Base-by-base conservation (phyloP, 2,113 vertebrate species). In the Alethe castanea region DNA sequence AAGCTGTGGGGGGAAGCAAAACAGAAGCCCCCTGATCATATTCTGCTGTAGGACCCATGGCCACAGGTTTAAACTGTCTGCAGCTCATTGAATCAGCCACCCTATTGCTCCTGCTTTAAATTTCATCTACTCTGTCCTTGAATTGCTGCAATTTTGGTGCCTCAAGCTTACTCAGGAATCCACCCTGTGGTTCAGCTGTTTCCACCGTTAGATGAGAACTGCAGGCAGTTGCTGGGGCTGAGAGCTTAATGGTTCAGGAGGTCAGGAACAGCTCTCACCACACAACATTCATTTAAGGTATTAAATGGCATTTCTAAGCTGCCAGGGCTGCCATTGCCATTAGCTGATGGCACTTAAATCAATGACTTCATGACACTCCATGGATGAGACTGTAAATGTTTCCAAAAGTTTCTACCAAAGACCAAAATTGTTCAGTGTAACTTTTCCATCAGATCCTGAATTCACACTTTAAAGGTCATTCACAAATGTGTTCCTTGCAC, bases 291-390 rank as follows among this genome's bases (percentile, higher is more conserved):
- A 89, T 54, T 92, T 83, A 60, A 73, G 19, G 33, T 92, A 86
- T 92, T 90, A 69, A 84, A 83, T n/a, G 35, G 47, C 81, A 62
- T 81, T 95, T 91, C 76, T 62, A 82, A 88, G 54, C 47, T 96
- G 61, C 67, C 45, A 83, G 69, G 59, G 44, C 62, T 64, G 40
- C 47, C 52, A 31, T 0, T 60, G 47, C 45, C 70, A 66, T 80
- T 40, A 88, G 36, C 29, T 83, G 64, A 73, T 84, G 22, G 56
- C 45, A 72, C 47, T 70, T 81, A 36, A 88, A 33, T 79, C 71
- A 76, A 28, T 47, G 40, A 79, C 48, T 92, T 86, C 47, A 22
- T 67, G 87, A 56, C 47, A 42, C 36, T 61, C 20, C 64, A 53
- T 25, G 16, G 45, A 60, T 64, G 28, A 74, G 35, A 60, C 33